Base-by-base conservation (phyloP, 1,140 invertebrate species). In the Drosophila prosaltans region DNA sequence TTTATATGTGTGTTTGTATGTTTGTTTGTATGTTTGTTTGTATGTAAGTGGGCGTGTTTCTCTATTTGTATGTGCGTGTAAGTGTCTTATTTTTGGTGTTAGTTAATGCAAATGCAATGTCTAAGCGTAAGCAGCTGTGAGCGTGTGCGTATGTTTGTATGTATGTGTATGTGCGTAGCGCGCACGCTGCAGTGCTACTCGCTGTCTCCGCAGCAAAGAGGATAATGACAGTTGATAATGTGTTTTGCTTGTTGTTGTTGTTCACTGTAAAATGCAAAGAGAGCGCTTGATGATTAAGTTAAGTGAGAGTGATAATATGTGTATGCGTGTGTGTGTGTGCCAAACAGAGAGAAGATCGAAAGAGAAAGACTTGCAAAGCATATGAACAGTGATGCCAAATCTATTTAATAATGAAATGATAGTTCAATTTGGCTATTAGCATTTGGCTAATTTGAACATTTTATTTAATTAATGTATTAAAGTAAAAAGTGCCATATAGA, bases 81-180 rank as follows among this genome's bases (percentile, higher is more conserved):
- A 36, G 32, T 36, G 32, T 72, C 62, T 74, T 75, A 78, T 62
- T 65, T 72, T 59, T 71, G 48, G 60, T 69, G 32, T 72, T 66
- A 32, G 41, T 43, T 43, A 72, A 73, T 72, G 74, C 66, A 74
- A 77, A 72, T 77, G 74, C 69, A 72, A 74, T 71, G 70, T 54
- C 62, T 74, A 51, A 51, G 72, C 69, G 72, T 72, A 75, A 74
- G 76, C 76, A 75, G 72, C 67, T 78, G 73, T 75, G 69, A 48
- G 41, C 8, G 59, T 16, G 16, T 16, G 16, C 16, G 55, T 54
- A 36, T 45, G 48, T 62, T 51, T n/a, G 21, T 54, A 10, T 24
- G 40, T 65, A 69, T 24, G 40, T 65, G 69, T 69, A 61, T 60
- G 68, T 55, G 40, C 48, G 48, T 26, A 54, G 48, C 48, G 48